Evolutionary conservation across 2,888 invertebrate genomes (phyloP).

Genomic region (Leucophora obtusa): DNA sequence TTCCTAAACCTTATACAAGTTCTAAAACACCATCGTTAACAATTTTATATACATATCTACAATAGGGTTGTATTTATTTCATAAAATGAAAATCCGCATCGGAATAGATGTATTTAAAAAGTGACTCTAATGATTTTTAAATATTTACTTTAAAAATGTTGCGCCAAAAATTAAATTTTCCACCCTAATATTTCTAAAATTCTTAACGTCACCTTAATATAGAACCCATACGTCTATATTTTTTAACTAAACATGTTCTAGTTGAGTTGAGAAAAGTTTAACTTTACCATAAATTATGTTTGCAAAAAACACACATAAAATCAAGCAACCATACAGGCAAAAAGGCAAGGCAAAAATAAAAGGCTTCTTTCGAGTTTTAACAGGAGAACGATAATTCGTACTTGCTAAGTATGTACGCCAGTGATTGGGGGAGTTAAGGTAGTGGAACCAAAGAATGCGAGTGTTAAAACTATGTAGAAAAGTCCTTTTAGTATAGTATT

Average conservation of each 20-base stretch:
- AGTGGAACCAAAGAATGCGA: not conserved
- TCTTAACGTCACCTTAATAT: no score
- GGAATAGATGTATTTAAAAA: no score
- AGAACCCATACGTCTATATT: not conserved
- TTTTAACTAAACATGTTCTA: conserved; percentile 32
- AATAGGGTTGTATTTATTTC: not conserved
- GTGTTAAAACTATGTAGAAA: not conserved
- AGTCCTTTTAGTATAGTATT: conserved; percentile 16
- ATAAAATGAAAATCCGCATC: no score
- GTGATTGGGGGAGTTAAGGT: not conserved
- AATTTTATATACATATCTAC: not conserved
- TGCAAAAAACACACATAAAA: conserved; percentile 18
- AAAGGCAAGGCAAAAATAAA: not conserved
- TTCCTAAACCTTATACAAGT: conserved; percentile 12
- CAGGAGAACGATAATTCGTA: not conserved
- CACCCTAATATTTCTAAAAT: no score
- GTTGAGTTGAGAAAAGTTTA: conserved; percentile 54
- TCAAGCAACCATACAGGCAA: conserved; percentile 16
- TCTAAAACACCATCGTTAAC: not conserved
- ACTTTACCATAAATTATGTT: conserved; percentile 59
- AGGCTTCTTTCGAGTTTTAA: not conserved
- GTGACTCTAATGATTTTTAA: no score
- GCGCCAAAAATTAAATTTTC: no score
- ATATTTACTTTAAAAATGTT: no score
- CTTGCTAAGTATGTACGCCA: not conserved